phyloP scores from a whole-genome alignment of 2,888 invertebrate genomes.

The Stramonita haemastoma region DNA sequence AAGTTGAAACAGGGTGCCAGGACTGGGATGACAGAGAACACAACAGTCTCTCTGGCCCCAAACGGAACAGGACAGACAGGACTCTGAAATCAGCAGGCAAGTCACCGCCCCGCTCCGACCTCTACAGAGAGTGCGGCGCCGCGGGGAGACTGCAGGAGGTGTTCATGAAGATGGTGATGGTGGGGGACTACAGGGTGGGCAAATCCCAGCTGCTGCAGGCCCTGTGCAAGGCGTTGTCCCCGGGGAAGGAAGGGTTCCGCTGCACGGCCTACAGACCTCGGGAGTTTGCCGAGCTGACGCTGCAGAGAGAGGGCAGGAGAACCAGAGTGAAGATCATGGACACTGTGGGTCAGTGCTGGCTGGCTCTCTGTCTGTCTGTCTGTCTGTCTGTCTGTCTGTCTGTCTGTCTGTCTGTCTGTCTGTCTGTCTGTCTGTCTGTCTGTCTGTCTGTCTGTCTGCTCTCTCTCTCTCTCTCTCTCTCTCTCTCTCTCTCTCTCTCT shows the following conservation, averaged over 20 bases:
- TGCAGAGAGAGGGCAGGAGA: neutral
- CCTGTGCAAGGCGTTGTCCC: neutral
- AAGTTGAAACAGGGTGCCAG: too few relatives aligned
- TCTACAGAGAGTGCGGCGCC: too few relatives aligned
- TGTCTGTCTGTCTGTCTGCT: neutral
- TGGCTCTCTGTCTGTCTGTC: neutral
- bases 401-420: slow-evolving; percentile 13
- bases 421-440: slow-evolving; percentile 28
- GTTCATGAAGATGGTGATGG: neutral
- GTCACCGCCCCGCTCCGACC: too few relatives aligned
- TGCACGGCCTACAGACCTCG: neutral
- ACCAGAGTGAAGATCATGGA: neutral
- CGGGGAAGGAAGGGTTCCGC: neutral
- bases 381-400: neutral
- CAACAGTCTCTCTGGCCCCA: too few relatives aligned
- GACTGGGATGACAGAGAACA: too few relatives aligned
- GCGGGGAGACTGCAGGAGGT: neutral
- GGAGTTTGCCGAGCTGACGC: slow-evolving; percentile 8
- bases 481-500: neutral
- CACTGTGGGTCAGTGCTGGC: neutral
- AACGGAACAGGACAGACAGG: too few relatives aligned
- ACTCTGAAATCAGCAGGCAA: neutral
- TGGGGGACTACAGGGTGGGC: slow-evolving; percentile 30
- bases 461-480: neutral
- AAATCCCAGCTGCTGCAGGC: neutral